Base-by-base conservation (phyloP, 2,113 vertebrate species). In the Lonchura striata region DNA sequence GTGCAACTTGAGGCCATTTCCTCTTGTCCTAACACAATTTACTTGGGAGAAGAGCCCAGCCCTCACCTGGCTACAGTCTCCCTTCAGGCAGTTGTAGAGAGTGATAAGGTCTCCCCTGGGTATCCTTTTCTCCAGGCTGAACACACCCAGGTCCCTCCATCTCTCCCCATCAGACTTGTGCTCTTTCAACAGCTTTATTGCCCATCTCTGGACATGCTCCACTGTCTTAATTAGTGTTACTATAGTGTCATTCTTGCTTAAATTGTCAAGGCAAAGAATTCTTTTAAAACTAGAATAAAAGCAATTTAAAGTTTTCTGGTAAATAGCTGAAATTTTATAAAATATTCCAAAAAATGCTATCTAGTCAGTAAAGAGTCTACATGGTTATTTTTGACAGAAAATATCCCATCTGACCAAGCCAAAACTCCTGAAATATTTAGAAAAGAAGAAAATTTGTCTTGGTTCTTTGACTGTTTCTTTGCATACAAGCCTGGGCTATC, bases 41-140 rank as follows among this genome's bases (percentile, higher is more conserved):
- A 16, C 15, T 11, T 59, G 27, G 52, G 33, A 39, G 44, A 57
- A 37, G 23, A 52, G 33, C 7, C 33, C 0, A 0, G 12, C 13
- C 2, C 23, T 28, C 28, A n/a, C 16, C 4, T 50, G 44, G 37
- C 33, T 50, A 2, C 18, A 23, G 0, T 7, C 23, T 33, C 23
- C 27, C 37, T 66, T 59, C 37, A 81, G 59, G 15, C 15, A 65
- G 23, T 9, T 81, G 12, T 20, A 39, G 52, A 57, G 44, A 44
- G 12, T 2, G 1, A 24, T 9, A 21, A 52, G 4, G 8, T 46
- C 8, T 44, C 16, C 33, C 7, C 10, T n/a, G 7, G 33, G 14
- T 5, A 13, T 82, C 24, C 46, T 60, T 59, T 74, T 59, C 28
- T 39, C 18, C 44, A 44, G 37, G 37, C 15, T 65, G 23, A 81